These are phyloP conservation scores for Phrynosoma blainvillii DNA, from an alignment of 2,113 vertebrate species.

Conservation along the genomic window DNA sequence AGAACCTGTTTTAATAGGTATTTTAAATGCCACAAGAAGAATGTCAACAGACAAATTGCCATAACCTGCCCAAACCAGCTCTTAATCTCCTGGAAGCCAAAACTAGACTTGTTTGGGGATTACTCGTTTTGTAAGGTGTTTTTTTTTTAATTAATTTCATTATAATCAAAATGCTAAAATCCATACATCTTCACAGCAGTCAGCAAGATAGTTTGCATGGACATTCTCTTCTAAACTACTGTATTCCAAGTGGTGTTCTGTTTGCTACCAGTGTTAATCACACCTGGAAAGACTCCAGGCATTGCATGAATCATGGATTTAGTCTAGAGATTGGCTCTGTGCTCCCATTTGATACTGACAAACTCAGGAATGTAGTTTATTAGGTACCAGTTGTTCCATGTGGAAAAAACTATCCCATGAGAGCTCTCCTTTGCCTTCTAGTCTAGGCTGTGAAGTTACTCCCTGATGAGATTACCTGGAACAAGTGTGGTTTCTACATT, in stretches of 20 bases:
- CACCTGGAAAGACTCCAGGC: conserved; percentile 51
- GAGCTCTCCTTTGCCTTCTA: conserved; percentile 46
- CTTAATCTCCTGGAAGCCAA: conserved; percentile 40
- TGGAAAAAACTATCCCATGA: conserved; percentile 41
- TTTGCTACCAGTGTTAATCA: conserved; percentile 55
- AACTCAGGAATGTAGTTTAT: conserved; percentile 60
- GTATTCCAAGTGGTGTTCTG: conserved; percentile 34
- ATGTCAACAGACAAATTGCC: conserved; percentile 60
- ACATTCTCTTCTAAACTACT: conserved; percentile 32
- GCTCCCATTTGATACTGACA: conserved; percentile 45
- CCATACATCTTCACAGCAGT: conserved; percentile 47
- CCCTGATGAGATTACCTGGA: background rate
- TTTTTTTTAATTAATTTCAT: conserved; percentile 7
- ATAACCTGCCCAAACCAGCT: conserved; percentile 54
- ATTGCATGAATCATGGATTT: conserved; percentile 42
- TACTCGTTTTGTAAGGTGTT: conserved; percentile 58
- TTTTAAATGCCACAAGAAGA: conserved; percentile 54
- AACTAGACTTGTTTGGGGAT: conserved; percentile 43
- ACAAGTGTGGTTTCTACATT: background rate
- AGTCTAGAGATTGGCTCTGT: conserved; percentile 39
- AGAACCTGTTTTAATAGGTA: conserved; percentile 49
- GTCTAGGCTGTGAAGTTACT: background rate
- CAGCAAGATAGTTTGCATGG: conserved; percentile 48
- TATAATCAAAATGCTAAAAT: conserved; percentile 38
- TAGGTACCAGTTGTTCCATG: conserved; percentile 38